phyloP scores from a whole-genome alignment of 2,797 vertebrate genomes.

The Dipus sagitta region DNA sequence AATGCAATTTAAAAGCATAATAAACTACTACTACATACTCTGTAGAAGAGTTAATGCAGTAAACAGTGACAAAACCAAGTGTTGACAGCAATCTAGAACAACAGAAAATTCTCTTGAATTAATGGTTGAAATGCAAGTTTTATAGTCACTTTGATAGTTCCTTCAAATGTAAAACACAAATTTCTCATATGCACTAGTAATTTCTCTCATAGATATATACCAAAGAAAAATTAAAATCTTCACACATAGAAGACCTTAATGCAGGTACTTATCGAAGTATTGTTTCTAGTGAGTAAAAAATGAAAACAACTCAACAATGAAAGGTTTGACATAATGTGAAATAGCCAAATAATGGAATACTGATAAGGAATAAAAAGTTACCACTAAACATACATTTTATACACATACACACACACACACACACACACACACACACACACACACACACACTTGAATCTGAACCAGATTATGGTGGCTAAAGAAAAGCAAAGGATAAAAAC shows the following conservation, averaged over 20 bases:
- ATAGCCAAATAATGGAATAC: too few species aligned
- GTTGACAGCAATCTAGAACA: neutral
- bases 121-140: neutral
- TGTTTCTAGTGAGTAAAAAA: neutral
- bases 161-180: conserved; percentile 21
- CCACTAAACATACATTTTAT: too few species aligned
- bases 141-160: neutral
- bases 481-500: neutral
- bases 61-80: neutral
- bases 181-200: neutral
- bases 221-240: conserved; percentile 34
- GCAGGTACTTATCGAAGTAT: neutral
- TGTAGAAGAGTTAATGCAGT: neutral
- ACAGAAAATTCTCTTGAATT: neutral
- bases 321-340: neutral
- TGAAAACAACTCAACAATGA: neutral
- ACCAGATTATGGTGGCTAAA: neutral
- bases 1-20: neutral
- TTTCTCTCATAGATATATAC: neutral
- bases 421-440: too few species aligned
- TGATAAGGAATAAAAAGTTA: neutral
- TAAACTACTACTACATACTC: neutral
- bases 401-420: too few species aligned
- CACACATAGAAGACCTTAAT: neutral
- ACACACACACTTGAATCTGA: neutral